These are phyloP conservation scores for Psammodynastes pulverulentus DNA, from an alignment of 2,113 vertebrate species.

Conservation along the genomic window DNA sequence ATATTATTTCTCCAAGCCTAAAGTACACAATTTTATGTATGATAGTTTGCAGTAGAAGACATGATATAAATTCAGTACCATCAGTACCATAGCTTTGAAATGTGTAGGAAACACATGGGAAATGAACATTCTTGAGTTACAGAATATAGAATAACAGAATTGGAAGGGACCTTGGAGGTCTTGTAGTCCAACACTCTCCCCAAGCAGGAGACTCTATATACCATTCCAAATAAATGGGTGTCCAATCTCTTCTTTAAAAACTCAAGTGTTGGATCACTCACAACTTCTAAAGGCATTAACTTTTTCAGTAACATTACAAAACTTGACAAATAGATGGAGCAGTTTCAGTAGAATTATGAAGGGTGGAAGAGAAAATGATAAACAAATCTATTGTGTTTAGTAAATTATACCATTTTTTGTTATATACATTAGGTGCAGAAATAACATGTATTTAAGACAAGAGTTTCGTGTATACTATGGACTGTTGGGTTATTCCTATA, in stretches of 20 bases:
- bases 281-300: too few species aligned
- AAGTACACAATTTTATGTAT: neutral
- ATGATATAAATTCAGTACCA: neutral
- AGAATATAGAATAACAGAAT: too few species aligned
- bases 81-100: neutral
- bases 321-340: conserved; percentile 11
- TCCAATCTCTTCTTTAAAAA: too few species aligned
- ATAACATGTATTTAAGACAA: conserved; percentile 66
- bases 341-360: conserved; percentile 50
- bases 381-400: conserved; percentile 52
- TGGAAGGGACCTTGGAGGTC: too few species aligned
- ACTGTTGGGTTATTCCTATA: neutral
- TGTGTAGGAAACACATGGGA: neutral
- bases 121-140: neutral
- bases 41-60: neutral
- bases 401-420: conserved; percentile 29
- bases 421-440: conserved; percentile 47
- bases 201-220: too few species aligned
- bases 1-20: neutral
- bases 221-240: too few species aligned
- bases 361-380: conserved; percentile 52
- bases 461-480: conserved; percentile 35
- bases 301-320: neutral
- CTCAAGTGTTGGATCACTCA: too few species aligned
- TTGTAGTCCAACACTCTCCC: too few species aligned